These are phyloP conservation scores for Spodoptera exigua DNA, from an alignment of 2,888 invertebrate genomes.

Conservation along the genomic window DNA sequence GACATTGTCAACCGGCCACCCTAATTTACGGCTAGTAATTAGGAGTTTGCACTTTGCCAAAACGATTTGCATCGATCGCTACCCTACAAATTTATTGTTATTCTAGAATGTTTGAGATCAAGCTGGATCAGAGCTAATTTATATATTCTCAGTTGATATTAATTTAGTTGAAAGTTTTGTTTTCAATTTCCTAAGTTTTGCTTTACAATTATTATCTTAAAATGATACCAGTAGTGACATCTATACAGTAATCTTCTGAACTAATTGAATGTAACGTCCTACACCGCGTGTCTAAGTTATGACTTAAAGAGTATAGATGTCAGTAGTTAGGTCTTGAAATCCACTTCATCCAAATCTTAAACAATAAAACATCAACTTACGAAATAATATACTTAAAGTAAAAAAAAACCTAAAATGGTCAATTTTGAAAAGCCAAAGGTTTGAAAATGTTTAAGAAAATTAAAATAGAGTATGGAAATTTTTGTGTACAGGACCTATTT, in stretches of 20 bases:
- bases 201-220: not conserved
- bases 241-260: slow-evolving; percentile 6
- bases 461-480: no score
- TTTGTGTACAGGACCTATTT: no score
- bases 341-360: no score
- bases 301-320: slow-evolving; percentile 7
- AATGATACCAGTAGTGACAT: slow-evolving; percentile 33
- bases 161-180: slow-evolving; percentile 28
- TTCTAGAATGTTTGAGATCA: slow-evolving; percentile 27
- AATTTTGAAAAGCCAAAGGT: no score
- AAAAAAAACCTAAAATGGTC: no score
- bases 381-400: no score
- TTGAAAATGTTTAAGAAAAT: no score
- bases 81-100: slow-evolving; percentile 57
- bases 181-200: slow-evolving; percentile 24
- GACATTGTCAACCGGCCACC: slow-evolving; percentile 88
- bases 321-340: no score
- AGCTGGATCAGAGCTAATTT: slow-evolving; percentile 28
- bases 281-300: not conserved
- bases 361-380: no score
- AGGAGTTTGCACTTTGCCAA: slow-evolving; percentile 89
- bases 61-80: slow-evolving; percentile 88
- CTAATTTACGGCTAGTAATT: slow-evolving; percentile 89
- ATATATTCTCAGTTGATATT: slow-evolving; percentile 22
- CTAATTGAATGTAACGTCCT: not conserved